A percentile compares a stretch with the other conserved stretches of the same genome.
phyloP scores from a whole-genome alignment of 2,888 invertebrate species.

The Oscheius sp. region DNA sequence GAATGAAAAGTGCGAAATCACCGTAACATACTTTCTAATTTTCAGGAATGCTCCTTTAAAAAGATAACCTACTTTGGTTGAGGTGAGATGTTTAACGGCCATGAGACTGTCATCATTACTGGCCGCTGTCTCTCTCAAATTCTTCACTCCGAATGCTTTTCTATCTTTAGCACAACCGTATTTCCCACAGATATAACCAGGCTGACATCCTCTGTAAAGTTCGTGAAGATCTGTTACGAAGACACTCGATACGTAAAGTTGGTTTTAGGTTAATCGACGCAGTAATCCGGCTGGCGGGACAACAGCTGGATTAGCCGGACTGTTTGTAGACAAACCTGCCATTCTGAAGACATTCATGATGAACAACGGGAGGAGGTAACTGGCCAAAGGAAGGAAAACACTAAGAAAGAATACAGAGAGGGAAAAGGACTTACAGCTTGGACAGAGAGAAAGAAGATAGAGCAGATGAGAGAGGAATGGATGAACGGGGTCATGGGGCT shows the following conservation, averaged over 20 bases:
- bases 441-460: not conserved
- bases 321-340: constrained; percentile 12
- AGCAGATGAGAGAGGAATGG: not conserved
- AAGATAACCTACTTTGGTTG: constrained; percentile 4
- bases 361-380: constrained; percentile 30
- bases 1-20: no score
- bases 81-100: not conserved
- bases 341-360: constrained; percentile 22
- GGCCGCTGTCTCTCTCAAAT: not conserved
- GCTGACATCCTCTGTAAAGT: constrained; percentile 34
- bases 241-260: not conserved
- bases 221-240: not conserved
- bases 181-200: constrained; percentile 45
- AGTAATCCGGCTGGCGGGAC: constrained; percentile 4
- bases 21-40: no score
- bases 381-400: constrained; percentile 17
- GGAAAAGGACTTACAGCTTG: not conserved
- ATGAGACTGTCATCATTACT: constrained; percentile 13
- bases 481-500: not conserved
- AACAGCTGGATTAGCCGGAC: constrained; percentile 9
- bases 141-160: constrained; percentile 38
- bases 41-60: no score
- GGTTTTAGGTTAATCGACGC: constrained; percentile 6
- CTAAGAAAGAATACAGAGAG: not conserved
- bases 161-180: constrained; percentile 44